phyloP scores from a whole-genome alignment of 2,113 vertebrate species.

The Podilymbus podiceps region DNA sequence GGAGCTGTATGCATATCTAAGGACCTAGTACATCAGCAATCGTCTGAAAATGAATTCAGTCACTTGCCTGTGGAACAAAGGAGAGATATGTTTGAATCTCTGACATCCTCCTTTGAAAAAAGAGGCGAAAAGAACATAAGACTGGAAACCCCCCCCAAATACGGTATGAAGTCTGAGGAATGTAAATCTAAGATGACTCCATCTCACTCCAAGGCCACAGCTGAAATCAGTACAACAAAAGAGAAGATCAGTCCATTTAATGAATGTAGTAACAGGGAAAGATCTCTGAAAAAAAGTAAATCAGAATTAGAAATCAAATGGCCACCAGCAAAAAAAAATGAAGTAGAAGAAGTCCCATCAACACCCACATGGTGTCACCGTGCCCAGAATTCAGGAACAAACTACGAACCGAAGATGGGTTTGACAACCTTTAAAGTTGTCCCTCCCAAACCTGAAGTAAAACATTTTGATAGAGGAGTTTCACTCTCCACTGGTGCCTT shows the following conservation, averaged over 20 bases:
- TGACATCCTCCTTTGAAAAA: background rate
- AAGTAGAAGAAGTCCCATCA: background rate
- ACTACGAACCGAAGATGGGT: constrained; percentile 79
- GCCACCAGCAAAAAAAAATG: background rate
- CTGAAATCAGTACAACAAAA: background rate
- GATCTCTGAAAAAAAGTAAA: background rate
- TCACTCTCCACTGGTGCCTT: constrained; percentile 82
- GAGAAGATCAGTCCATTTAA: background rate
- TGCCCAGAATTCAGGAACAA: constrained; percentile 69
- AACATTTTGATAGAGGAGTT: constrained; percentile 61
- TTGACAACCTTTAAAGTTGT: constrained; percentile 92
- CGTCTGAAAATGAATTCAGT: background rate
- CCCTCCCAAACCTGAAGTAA: constrained; percentile 81
- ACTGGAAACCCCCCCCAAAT: background rate
- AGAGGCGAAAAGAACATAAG: background rate
- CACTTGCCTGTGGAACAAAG: background rate
- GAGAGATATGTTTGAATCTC: background rate
- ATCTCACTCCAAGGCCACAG: background rate
- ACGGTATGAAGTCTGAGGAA: background rate
- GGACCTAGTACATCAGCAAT: background rate
- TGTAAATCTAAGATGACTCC: background rate
- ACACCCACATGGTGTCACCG: constrained; percentile 36
- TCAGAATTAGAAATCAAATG: background rate
- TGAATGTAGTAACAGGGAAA: background rate
- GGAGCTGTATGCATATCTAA: background rate